phyloP scores from a whole-genome alignment of 2,888 invertebrate species.

The Ferrisia virgata region DNA sequence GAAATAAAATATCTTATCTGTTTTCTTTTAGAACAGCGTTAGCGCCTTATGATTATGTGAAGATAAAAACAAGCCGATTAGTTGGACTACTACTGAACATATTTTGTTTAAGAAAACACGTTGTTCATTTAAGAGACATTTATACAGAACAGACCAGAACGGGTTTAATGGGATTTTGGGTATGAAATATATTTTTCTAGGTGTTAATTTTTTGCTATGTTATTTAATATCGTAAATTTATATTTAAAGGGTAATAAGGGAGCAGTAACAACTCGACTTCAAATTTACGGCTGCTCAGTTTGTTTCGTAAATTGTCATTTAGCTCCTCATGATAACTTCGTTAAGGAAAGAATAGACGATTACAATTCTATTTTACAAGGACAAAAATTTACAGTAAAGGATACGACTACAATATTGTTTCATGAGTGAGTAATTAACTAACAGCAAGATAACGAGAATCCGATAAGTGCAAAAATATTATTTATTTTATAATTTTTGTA shows the following conservation, averaged over 20 bases:
- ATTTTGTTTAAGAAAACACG: slow-evolving; percentile 73
- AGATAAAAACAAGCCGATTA: slow-evolving; percentile 74
- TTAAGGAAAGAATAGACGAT: slow-evolving; percentile 81
- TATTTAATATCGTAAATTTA: neutral
- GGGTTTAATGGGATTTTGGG: slow-evolving; percentile 90
- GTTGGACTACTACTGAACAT: slow-evolving; percentile 79
- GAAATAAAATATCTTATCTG: neutral
- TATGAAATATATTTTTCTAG: slow-evolving; percentile 53
- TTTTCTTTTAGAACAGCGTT: slow-evolving; percentile 61
- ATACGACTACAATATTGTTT: slow-evolving; percentile 79
- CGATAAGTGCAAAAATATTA: neutral
- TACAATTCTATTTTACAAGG: slow-evolving; percentile 81
- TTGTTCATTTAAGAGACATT: slow-evolving; percentile 77
- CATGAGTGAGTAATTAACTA: slow-evolving; percentile 71
- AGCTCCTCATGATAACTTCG: slow-evolving; percentile 81
- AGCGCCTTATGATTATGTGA: slow-evolving; percentile 68
- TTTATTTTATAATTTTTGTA: slow-evolving; percentile 52
- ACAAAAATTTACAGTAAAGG: slow-evolving; percentile 72
- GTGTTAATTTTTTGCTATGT: neutral
- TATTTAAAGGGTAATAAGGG: slow-evolving; percentile 87
- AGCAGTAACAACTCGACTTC: slow-evolving; percentile 82
- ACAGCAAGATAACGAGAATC: neutral
- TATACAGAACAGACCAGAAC: slow-evolving; percentile 86
- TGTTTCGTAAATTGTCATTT: slow-evolving; percentile 87
- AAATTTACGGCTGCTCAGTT: slow-evolving; percentile 81